Conservation (phyloP, 1,140 invertebrate genomes). For the Nomia melanderi region DNA sequence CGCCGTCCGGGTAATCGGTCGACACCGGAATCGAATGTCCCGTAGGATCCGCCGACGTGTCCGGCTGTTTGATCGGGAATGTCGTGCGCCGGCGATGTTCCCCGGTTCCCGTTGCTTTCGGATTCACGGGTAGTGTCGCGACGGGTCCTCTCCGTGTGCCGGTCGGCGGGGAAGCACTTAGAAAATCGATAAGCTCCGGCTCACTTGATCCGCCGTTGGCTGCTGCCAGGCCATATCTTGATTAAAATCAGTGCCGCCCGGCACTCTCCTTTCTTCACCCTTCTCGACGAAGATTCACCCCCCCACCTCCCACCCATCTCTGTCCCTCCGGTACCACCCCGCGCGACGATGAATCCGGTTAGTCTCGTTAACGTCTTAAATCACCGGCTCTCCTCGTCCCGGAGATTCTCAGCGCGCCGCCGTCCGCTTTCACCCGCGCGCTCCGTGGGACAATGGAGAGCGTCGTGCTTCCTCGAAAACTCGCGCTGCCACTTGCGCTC, state of each 20-base stretch:
- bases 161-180: constrained; percentile 78
- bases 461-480: constrained; percentile 36
- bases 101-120: constrained; percentile 54
- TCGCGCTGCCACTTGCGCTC: constrained; percentile 24
- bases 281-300: constrained; percentile 64
- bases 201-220: constrained; percentile 76
- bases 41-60: not conserved
- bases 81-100: not conserved
- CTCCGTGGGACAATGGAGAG: constrained; percentile 50
- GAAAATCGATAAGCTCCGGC: constrained; percentile 78
- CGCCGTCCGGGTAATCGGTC: not conserved
- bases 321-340: no score
- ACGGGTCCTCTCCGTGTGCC: constrained; percentile 52
- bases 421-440: constrained; percentile 48
- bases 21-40: not conserved
- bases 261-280: constrained; percentile 66
- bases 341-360: constrained; percentile 75
- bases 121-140: constrained; percentile 61
- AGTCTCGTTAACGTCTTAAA: constrained; percentile 80
- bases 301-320: constrained; percentile 38
- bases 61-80: not conserved
- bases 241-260: constrained; percentile 80
- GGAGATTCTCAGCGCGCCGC: not conserved
- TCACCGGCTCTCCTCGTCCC: constrained; percentile 51
- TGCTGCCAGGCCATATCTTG: constrained; percentile 80